phyloP scores from a whole-genome alignment of 2,797 vertebrate species.

The Sus cebifrons region DNA sequence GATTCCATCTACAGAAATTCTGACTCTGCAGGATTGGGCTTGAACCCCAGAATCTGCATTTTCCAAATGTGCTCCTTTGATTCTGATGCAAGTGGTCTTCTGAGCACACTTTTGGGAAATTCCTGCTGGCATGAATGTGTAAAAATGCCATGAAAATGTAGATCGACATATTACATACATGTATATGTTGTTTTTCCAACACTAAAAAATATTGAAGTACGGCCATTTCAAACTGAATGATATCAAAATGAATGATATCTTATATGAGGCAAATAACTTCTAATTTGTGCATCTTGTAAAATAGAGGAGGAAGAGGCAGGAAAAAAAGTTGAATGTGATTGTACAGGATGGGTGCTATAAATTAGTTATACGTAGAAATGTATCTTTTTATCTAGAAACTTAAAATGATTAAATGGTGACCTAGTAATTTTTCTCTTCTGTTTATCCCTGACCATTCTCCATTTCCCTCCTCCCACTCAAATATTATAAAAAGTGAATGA shows the following conservation, averaged over 20 bases:
- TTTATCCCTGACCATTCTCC: not conserved
- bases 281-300: slow-evolving; percentile 7
- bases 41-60: slow-evolving; percentile 39
- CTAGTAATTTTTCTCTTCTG: not conserved
- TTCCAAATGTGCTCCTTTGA: not conserved
- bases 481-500: slow-evolving; percentile 27
- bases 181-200: slow-evolving; percentile 7
- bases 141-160: not conserved
- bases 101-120: slow-evolving; percentile 13
- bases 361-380: slow-evolving; percentile 42
- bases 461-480: not conserved
- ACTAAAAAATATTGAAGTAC: slow-evolving; percentile 21
- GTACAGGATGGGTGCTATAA: not conserved
- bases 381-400: not conserved
- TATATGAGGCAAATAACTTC: not conserved
- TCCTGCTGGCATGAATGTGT: not conserved
- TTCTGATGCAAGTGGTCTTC: not conserved
- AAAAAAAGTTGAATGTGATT: not conserved
- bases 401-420: not conserved
- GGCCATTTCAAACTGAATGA: not conserved
- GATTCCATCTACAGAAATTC: not conserved
- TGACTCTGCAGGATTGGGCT: not conserved
- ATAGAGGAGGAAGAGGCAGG: not conserved
- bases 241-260: not conserved
- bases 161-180: not conserved